phyloP scores from a whole-genome alignment of 2,888 invertebrate genomes.

The Branchellion lobata region DNA sequence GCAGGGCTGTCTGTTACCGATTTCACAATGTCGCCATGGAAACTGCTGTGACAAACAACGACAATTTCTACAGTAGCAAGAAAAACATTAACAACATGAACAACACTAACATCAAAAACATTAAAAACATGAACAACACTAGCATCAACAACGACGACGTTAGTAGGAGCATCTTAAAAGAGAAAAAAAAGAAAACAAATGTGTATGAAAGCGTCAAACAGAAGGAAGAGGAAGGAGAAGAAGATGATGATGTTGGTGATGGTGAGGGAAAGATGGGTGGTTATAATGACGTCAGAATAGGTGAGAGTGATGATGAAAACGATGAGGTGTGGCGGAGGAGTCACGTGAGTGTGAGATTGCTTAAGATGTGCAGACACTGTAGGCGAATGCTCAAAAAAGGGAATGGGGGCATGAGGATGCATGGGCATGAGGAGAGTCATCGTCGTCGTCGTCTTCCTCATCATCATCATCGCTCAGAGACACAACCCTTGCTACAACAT shows the following conservation, averaged over 20 bases:
- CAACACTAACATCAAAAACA: background rate
- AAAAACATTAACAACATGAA: background rate
- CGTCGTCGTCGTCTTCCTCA: too few species aligned
- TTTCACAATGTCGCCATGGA: background rate
- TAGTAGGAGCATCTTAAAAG: background rate
- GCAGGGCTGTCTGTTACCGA: background rate
- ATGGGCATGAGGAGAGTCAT: too few species aligned
- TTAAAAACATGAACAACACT: background rate
- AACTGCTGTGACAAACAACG: too few species aligned
- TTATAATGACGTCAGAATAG: background rate
- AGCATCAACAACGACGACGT: background rate
- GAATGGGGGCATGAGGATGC: background rate
- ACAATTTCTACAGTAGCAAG: background rate
- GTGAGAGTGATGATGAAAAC: background rate
- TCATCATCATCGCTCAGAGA: too few species aligned
- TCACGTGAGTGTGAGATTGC: background rate
- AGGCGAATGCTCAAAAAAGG: background rate
- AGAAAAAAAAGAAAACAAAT: background rate
- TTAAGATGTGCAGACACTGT: slow-evolving; percentile 3
- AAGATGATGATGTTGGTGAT: slow-evolving; percentile 5
- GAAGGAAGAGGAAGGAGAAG: background rate
- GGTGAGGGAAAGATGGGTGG: background rate
- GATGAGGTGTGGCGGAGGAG: background rate
- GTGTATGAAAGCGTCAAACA: background rate
- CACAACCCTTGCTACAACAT: too few species aligned